phyloP scores from a whole-genome alignment of 2,888 invertebrate species.

The Tetranychus truncatus region DNA sequence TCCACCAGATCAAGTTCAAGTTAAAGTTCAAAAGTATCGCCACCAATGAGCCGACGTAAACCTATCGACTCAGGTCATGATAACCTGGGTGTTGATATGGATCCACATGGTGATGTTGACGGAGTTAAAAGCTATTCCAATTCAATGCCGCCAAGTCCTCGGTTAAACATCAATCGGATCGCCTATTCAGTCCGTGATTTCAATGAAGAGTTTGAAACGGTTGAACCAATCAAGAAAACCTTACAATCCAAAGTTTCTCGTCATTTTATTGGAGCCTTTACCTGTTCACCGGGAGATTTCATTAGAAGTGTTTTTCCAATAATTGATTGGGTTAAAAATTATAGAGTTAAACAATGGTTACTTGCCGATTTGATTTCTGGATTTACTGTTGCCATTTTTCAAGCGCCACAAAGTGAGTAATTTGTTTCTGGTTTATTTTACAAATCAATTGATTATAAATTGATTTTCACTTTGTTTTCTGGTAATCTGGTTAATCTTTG shows the following conservation, averaged over 20 bases:
- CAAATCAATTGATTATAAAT: background rate
- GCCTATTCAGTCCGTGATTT: conserved; percentile 6
- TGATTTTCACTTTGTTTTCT: background rate
- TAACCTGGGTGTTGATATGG: conserved; percentile 4
- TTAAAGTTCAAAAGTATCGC: background rate
- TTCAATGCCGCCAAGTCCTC: conserved; percentile 6
- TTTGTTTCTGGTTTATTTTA: background rate
- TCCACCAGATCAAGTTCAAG: background rate
- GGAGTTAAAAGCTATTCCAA: background rate
- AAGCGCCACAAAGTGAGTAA: conserved; percentile 28
- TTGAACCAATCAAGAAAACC: background rate
- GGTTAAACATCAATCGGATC: background rate
- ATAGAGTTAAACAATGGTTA: conserved; percentile 27
- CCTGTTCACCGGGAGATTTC: conserved; percentile 7
- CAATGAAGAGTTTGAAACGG: conserved; percentile 3
- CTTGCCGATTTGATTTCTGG: conserved; percentile 27
- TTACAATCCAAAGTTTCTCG: background rate
- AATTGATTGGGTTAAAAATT: conserved; percentile 31
- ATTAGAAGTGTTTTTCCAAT: conserved; percentile 29
- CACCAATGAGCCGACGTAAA: background rate
- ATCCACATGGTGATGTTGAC: background rate
- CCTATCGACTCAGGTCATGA: background rate
- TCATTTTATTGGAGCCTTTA: background rate
- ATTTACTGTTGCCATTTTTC: conserved; percentile 27
- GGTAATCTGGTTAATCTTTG: too few relatives aligned